Percentiles rank a stretch among this genome's conserved stretches.
phyloP scores from a whole-genome alignment of 2,888 invertebrate genomes.

The Dryococelus australis region DNA sequence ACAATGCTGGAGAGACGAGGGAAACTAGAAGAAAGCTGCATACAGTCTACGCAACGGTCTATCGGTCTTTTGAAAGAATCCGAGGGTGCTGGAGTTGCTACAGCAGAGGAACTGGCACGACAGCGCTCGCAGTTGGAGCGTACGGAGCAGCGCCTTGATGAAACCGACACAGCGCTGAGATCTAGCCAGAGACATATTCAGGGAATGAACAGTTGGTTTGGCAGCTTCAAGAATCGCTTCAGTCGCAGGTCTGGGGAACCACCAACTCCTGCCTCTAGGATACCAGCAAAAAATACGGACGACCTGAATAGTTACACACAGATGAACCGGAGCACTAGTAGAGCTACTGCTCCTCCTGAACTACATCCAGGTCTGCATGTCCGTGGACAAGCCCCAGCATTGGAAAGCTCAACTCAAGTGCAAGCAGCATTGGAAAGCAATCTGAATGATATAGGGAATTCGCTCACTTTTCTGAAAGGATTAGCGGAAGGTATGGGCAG shows the following conservation, averaged over 20 bases:
- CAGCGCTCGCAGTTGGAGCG: background rate
- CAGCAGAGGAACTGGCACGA: conserved; percentile 1
- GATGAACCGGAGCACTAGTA: background rate
- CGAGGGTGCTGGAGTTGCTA: no score
- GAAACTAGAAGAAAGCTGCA: no score
- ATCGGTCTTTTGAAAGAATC: no score
- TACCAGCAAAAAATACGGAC: background rate
- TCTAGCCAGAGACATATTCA: background rate
- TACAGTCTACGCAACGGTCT: no score
- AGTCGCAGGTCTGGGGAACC: background rate
- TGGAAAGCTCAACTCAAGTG: background rate
- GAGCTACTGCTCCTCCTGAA: background rate
- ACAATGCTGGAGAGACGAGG: background rate
- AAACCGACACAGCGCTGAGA: background rate
- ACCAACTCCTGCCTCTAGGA: background rate
- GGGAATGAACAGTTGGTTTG: background rate
- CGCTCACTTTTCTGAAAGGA: conserved; percentile 1
- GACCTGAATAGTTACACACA: background rate
- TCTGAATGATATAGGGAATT: background rate
- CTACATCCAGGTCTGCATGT: background rate
- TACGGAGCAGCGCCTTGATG: conserved; percentile 3
- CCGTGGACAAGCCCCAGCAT: background rate
- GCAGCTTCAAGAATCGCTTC: background rate
- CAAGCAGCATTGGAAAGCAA: conserved; percentile 5
- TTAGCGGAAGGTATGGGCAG: background rate